Percentiles rank a stretch among this genome's conserved stretches.
Conservation (phyloP, 2,888 invertebrate species). For the Drosophila subquinaria region DNA sequence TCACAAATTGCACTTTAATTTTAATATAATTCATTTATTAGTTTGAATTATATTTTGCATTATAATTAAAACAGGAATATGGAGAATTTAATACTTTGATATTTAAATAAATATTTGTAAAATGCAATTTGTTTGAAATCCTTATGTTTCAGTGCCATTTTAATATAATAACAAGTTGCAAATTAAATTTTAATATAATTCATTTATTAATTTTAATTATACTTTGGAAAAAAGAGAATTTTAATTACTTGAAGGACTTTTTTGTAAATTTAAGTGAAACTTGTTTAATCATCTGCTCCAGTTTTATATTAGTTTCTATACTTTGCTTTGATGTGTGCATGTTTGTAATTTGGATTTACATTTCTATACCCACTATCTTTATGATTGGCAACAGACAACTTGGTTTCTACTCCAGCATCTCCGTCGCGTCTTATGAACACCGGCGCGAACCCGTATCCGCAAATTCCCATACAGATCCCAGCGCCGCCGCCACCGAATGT, state of each 20-base stretch:
- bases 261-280: neutral
- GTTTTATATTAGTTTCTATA: too few species aligned
- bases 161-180: too few species aligned
- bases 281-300: neutral
- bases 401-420: constrained; percentile 93
- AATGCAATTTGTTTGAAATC: too few species aligned
- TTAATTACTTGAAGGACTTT: too few species aligned
- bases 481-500: constrained; percentile 88
- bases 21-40: too few species aligned
- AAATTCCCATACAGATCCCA: constrained; percentile 87
- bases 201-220: neutral
- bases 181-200: too few species aligned
- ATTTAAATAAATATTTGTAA: too few species aligned
- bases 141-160: too few species aligned
- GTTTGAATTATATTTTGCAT: neutral
- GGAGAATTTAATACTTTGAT: too few species aligned
- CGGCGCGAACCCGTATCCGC: constrained; percentile 90
- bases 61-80: neutral
- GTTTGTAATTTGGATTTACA: constrained; percentile 44
- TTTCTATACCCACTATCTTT: constrained; percentile 36
- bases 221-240: neutral
- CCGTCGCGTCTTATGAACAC: constrained; percentile 92
- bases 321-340: constrained; percentile 13
- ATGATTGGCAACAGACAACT: constrained; percentile 85
- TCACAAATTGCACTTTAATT: too few species aligned